Evolutionary conservation across 1,140 invertebrate genomes (phyloP).

Genomic region (Drosophila mojavensis): DNA sequence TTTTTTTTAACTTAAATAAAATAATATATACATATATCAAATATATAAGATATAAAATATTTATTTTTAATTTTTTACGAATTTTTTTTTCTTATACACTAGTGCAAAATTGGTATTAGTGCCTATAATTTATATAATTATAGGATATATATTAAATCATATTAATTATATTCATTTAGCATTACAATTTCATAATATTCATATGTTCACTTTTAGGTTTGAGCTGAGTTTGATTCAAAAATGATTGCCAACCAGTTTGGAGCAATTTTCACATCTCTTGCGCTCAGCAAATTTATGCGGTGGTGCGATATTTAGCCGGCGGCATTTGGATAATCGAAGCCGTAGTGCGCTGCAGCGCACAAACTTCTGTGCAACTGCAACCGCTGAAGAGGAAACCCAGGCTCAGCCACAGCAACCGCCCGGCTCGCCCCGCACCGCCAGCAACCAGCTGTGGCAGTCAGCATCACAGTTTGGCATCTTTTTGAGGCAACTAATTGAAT

Average conservation of each 20-base stretch:
- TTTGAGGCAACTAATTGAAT: conserved; percentile 77
- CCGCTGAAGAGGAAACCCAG: conserved; percentile 1
- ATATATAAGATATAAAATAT: too few species aligned
- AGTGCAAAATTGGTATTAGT: too few species aligned
- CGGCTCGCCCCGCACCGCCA: neutral
- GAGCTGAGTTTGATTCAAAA: neutral
- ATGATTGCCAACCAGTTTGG: conserved; percentile 28
- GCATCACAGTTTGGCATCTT: conserved; percentile 64
- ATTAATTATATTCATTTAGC: too few species aligned
- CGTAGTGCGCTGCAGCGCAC: conserved; percentile 47
- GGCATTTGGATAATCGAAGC: conserved; percentile 73
- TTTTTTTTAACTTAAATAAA: too few species aligned
- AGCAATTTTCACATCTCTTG: conserved; percentile 33
- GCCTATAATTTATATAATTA: too few species aligned
- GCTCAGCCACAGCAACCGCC: conserved; percentile 8
- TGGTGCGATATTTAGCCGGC: conserved; percentile 63
- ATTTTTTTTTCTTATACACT: too few species aligned
- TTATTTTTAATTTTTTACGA: too few species aligned
- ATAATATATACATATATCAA: too few species aligned
- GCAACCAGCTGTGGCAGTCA: conserved; percentile 22
- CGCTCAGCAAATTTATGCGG: conserved; percentile 61
- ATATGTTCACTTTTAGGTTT: neutral
- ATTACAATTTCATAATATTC: neutral
- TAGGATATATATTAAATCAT: too few species aligned
- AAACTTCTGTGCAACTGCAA: conserved; percentile 36